These are phyloP conservation scores for Syndactyla subalaris DNA, from an alignment of 2,797 vertebrate genomes.

Conservation along the genomic window DNA sequence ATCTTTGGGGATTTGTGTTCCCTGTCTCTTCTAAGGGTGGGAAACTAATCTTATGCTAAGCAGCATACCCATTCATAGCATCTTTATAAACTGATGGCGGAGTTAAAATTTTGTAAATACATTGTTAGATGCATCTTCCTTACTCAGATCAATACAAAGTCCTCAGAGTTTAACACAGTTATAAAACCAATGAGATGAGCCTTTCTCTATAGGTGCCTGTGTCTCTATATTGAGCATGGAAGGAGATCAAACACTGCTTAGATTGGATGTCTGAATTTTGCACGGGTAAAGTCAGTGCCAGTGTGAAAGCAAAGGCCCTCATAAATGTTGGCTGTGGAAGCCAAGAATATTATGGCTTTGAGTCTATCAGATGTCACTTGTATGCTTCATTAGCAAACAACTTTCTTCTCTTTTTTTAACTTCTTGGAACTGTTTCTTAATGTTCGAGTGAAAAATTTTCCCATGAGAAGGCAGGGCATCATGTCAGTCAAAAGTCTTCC, in stretches of 20 bases:
- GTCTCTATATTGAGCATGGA: neutral
- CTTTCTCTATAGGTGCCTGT: neutral
- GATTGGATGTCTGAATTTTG: neutral
- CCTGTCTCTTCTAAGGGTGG: neutral
- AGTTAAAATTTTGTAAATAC: neutral
- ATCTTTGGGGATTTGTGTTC: neutral
- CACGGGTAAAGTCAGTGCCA: neutral
- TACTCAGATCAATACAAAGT: neutral
- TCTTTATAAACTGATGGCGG: neutral
- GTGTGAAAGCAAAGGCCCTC: neutral
- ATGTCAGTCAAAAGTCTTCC: neutral
- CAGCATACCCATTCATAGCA: neutral
- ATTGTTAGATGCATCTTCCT: neutral
- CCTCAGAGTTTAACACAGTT: neutral
- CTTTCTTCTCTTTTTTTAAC: neutral
- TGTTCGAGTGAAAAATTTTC: neutral
- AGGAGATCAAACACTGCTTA: neutral
- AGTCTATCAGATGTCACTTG: neutral
- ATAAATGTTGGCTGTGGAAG: neutral
- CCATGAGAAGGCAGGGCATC: neutral
- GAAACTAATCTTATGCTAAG: neutral
- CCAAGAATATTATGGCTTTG: neutral
- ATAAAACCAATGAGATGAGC: neutral
- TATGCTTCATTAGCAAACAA: neutral
- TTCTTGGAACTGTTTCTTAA: neutral